phyloP scores from a whole-genome alignment of 1,140 invertebrate genomes.

The Drosophila murphyi region DNA sequence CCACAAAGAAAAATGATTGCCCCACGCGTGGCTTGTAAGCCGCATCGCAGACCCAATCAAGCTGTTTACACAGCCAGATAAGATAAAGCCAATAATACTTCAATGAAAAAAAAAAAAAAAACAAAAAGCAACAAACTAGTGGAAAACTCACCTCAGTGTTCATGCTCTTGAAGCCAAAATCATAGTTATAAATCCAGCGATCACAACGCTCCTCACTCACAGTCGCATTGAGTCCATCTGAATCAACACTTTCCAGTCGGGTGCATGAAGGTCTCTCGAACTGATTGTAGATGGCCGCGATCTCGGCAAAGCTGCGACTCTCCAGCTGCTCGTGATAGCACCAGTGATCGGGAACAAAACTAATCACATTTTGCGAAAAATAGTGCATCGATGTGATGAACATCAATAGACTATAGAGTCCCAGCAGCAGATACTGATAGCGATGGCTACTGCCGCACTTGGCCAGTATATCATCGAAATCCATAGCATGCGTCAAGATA shows the following conservation, averaged over 20 bases:
- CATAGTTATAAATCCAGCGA: conserved; percentile 85
- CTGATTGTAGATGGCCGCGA: conserved; percentile 58
- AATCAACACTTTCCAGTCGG: conserved; percentile 45
- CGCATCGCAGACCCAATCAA: conserved; percentile 87
- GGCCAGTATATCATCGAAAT: conserved; percentile 86
- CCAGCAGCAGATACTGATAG: conserved; percentile 87
- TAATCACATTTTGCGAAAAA: conserved; percentile 86
- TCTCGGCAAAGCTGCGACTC: conserved; percentile 54
- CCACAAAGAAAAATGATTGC: conserved; percentile 87
- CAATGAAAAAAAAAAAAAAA: too few relatives aligned
- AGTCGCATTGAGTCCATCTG: conserved; percentile 42
- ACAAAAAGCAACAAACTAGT: not conserved
- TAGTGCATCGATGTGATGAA: conserved; percentile 85
- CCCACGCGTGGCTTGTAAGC: conserved; percentile 86
- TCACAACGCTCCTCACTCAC: conserved; percentile 69
- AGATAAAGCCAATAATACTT: not conserved
- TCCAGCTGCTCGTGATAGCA: conserved; percentile 77
- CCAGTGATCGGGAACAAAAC: conserved; percentile 84
- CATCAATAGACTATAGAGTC: conserved; percentile 85
- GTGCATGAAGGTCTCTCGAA: conserved; percentile 68
- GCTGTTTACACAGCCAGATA: conserved; percentile 70
- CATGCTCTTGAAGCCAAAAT: conserved; percentile 85
- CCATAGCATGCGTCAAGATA: conserved; percentile 50
- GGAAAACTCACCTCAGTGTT: conserved; percentile 85
- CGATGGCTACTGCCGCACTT: conserved; percentile 87